Conservation (phyloP, 2,888 invertebrate genomes). For the Agelastica alni region DNA sequence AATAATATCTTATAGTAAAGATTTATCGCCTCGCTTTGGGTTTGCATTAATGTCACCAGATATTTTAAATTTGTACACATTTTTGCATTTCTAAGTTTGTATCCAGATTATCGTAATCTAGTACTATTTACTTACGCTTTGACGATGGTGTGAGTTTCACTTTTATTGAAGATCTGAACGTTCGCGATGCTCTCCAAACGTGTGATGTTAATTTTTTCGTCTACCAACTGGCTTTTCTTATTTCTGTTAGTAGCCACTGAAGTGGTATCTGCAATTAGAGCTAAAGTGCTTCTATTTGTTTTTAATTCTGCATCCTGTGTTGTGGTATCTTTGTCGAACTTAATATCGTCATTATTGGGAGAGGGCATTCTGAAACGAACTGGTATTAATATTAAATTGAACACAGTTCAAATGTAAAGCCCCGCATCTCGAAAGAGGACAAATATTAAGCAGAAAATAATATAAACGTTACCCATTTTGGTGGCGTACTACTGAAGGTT, state of each 20-base stretch:
- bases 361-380: not conserved
- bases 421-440: too few relatives aligned
- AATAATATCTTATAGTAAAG: too few relatives aligned
- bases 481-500: not conserved
- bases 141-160: constrained; percentile 3
- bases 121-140: constrained; percentile 10
- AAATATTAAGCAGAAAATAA: too few relatives aligned
- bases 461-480: too few relatives aligned
- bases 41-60: not conserved
- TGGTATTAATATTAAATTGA: too few relatives aligned
- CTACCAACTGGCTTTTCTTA: constrained; percentile 16
- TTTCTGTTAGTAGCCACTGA: constrained; percentile 13
- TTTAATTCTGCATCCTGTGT: constrained; percentile 12
- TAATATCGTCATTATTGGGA: not conserved
- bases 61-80: too few relatives aligned
- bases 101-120: not conserved
- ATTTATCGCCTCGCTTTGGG: not conserved
- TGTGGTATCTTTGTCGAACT: not conserved
- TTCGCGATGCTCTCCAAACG: constrained; percentile 17
- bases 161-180: constrained; percentile 14
- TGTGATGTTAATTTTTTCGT: constrained; percentile 7
- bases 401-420: too few relatives aligned
- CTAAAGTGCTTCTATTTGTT: constrained; percentile 18
- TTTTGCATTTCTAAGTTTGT: not conserved
- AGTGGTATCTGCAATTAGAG: constrained; percentile 4